A percentile compares a stretch with the other conserved stretches of the same genome.
Conservation (phyloP, 1,140 invertebrate species). For the Drosophila repleta region DNA sequence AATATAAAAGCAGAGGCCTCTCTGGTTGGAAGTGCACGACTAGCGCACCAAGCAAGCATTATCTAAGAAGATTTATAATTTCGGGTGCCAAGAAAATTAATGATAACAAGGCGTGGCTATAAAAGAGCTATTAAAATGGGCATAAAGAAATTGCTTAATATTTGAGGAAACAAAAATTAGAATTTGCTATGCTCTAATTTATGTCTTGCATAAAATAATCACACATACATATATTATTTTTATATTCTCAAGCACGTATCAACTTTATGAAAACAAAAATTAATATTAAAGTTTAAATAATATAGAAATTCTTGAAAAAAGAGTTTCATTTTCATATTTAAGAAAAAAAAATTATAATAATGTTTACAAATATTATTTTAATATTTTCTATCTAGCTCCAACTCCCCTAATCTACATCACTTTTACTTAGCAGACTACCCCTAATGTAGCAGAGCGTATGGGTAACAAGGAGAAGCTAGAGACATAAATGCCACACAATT, state of each 20-base stretch:
- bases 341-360: too few species aligned
- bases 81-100: constrained; percentile 53
- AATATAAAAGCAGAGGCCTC: neutral
- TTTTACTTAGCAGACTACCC: neutral
- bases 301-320: too few species aligned
- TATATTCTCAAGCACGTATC: too few species aligned
- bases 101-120: constrained; percentile 28
- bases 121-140: constrained; percentile 17
- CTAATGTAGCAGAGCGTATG: constrained; percentile 13
- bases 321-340: too few species aligned
- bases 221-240: too few species aligned
- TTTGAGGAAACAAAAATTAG: neutral
- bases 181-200: neutral
- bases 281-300: too few species aligned
- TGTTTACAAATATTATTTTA: too few species aligned
- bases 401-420: neutral
- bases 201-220: too few species aligned
- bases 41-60: constrained; percentile 8
- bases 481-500: constrained; percentile 61
- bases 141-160: neutral
- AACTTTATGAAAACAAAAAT: too few species aligned
- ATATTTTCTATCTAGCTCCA: too few species aligned
- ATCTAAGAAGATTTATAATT: constrained; percentile 23
- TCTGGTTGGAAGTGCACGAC: neutral
- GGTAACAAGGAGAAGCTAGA: constrained; percentile 7